phyloP scores from a whole-genome alignment of 2,113 vertebrate species.

The Phyllostomus hastatus region DNA sequence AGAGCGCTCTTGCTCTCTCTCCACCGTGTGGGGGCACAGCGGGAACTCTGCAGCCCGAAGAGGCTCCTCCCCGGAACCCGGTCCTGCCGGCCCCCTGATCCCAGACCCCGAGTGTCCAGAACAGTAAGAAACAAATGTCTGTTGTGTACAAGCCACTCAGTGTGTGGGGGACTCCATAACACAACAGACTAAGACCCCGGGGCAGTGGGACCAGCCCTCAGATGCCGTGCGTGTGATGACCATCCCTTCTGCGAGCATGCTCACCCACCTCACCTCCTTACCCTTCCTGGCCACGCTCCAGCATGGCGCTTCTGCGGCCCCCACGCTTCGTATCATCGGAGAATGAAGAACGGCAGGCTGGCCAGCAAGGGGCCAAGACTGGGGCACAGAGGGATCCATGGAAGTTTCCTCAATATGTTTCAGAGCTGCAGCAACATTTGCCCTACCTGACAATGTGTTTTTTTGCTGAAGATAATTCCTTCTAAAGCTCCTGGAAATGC shows the following conservation, averaged over 20 bases:
- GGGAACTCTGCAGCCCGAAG: neutral
- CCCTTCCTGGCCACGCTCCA: neutral
- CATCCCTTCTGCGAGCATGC: neutral
- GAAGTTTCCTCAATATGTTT: neutral
- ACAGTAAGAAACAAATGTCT: neutral
- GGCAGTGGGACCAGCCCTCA: neutral
- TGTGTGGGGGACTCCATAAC: neutral
- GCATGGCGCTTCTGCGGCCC: neutral
- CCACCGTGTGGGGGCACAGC: neutral
- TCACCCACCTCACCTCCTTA: neutral
- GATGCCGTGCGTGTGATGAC: too few species aligned
- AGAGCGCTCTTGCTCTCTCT: neutral
- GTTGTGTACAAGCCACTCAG: neutral
- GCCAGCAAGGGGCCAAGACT: neutral
- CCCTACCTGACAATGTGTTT: too few species aligned
- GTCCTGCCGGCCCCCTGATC: neutral
- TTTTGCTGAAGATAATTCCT: neutral
- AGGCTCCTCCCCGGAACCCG: rapidly evolving
- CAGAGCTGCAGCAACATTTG: neutral
- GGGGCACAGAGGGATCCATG: neutral
- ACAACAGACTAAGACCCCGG: neutral
- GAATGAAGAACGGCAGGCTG: neutral
- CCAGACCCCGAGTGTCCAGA: neutral
- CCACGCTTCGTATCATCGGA: neutral
- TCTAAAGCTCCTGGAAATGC: neutral